These are phyloP conservation scores for Drosophila neocordata DNA, from an alignment of 1,140 invertebrate genomes.

Conservation along the genomic window DNA sequence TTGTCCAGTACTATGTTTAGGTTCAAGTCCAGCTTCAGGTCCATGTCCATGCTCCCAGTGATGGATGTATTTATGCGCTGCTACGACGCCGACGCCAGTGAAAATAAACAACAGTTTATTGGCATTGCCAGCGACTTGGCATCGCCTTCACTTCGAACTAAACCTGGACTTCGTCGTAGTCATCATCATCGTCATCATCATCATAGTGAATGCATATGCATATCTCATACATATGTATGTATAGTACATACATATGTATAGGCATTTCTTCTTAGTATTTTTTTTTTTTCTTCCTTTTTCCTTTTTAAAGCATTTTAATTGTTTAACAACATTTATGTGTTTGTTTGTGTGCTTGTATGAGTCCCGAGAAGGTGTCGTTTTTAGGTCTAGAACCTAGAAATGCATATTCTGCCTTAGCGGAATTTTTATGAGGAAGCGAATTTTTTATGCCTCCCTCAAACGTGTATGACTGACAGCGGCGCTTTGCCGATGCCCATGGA, in stretches of 20 bases:
- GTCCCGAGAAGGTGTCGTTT: slow-evolving; percentile 57
- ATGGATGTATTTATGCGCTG: slow-evolving; percentile 58
- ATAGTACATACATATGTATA: neutral
- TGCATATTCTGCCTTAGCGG: slow-evolving; percentile 35
- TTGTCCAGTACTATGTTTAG: neutral
- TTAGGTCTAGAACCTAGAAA: slow-evolving; percentile 42
- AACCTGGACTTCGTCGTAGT: slow-evolving; percentile 30
- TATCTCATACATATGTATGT: neutral
- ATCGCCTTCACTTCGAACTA: slow-evolving; percentile 22
- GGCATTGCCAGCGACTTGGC: slow-evolving; percentile 47
- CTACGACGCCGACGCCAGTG: slow-evolving; percentile 50
- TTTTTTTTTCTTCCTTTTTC: slow-evolving; percentile 42
- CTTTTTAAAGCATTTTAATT: slow-evolving; percentile 42
- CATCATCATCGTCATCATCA: slow-evolving; percentile 62
- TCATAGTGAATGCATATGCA: slow-evolving; percentile 42
- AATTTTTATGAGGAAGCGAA: slow-evolving; percentile 67
- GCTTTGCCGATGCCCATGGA: slow-evolving; percentile 29
- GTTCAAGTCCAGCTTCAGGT: slow-evolving; percentile 41
- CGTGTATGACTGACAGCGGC: slow-evolving; percentile 57
- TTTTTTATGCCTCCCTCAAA: slow-evolving; percentile 54
- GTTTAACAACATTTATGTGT: slow-evolving; percentile 68
- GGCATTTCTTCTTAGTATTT: no score
- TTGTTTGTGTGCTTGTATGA: slow-evolving; percentile 16
- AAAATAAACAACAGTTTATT: slow-evolving; percentile 80
- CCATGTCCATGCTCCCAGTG: neutral